Base-by-base conservation (phyloP, 2,113 vertebrate species). In the Corydoras maculifer region DNA sequence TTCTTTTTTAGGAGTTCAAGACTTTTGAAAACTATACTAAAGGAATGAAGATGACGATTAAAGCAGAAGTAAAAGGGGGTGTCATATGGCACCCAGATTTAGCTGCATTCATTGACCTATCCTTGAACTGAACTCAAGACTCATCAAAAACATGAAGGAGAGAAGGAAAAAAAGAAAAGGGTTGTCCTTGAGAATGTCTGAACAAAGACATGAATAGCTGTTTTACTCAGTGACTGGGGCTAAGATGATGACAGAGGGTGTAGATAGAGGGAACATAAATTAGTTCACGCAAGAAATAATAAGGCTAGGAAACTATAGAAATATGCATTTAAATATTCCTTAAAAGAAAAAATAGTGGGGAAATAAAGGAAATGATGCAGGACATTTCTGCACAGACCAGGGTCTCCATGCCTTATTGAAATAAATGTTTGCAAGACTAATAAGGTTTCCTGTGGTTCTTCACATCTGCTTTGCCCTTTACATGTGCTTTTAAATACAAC, bases 51-150 rank as follows among this genome's bases (percentile, higher is more conserved):
- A 54, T 25, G 50, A 43, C 43, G 64, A 66, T 65, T 53, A 75
- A 75, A 61, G 15, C n/a, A 67, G 58, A 73, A 61, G 55, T 67
- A 67, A 61, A 58, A 65, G 13, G 1, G 50, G 30, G 64, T 74
- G 79, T 87, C 85, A 87, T 87, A 82, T 88, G 87, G 84, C 72
- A 59, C 35, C 68, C 88, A 88, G 67, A 58, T 72, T 60, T 18
- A 49, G 58, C 12, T 62, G 63, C 79, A 57, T 31, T 64, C 11
- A 76, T 79, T 84, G 81, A 58, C 79, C 78, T 2, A 49, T 77
- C 79, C 77, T 72, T 86, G 84, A 87, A 79, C 85, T 82, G 78
- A 49, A 76, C 78, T 70, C 63, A 14, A 43, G 64, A 48, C 59
- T 74, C 58, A 62, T 67, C 49, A 62, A 60, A 67, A 64, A 58